These are phyloP conservation scores for Hypsibius dujardini DNA, from an alignment of 1,140 invertebrate genomes.

Conservation along the genomic window DNA sequence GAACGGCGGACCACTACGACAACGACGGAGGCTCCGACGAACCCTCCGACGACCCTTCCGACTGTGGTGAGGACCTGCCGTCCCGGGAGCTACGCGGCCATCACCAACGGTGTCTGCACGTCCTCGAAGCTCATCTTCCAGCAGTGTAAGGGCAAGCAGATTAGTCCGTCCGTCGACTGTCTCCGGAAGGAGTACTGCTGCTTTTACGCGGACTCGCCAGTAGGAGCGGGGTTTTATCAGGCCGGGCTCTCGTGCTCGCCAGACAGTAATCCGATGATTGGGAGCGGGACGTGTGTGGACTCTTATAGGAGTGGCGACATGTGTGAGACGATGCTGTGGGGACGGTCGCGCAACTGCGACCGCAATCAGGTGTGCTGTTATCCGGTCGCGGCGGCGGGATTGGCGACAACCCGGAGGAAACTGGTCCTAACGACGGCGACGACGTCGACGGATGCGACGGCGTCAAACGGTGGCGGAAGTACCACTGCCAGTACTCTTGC, in stretches of 20 bases:
- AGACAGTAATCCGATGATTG: background rate
- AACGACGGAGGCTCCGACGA: background rate
- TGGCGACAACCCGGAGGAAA: no score
- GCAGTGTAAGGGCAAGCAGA: conserved; percentile 15
- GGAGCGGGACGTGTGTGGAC: background rate
- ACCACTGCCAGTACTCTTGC: background rate
- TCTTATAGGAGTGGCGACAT: background rate
- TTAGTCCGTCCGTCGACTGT: background rate
- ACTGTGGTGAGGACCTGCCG: background rate
- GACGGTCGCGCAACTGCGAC: background rate
- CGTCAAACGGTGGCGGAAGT: no score
- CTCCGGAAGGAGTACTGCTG: background rate
- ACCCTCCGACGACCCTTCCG: background rate
- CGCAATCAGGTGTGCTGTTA: background rate
- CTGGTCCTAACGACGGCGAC: background rate
- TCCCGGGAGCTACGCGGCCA: conserved; percentile 4
- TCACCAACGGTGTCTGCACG: conserved; percentile 6
- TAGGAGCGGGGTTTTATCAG: background rate
- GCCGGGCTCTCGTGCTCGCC: conserved; percentile 2
- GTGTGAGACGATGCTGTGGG: background rate
- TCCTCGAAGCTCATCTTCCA: background rate
- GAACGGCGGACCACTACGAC: background rate
- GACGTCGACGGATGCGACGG: background rate
- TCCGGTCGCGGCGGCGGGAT: background rate
- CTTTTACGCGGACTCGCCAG: background rate